Evolutionary conservation across 2,888 invertebrate genomes (phyloP).

Genomic region (Diabrotica balteata): DNA sequence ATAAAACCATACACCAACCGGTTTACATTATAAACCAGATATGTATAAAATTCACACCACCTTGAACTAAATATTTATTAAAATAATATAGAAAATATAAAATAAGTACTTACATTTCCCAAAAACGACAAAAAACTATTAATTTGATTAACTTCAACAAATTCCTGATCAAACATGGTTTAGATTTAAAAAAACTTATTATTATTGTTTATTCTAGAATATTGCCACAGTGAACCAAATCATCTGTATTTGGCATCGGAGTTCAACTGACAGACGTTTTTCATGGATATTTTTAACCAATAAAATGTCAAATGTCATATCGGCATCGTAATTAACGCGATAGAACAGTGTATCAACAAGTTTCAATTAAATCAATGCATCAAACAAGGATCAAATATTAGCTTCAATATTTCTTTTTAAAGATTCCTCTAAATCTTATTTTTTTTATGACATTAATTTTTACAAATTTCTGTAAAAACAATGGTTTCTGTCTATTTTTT

Average conservation of each 20-base stretch:
- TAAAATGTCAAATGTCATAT: background rate
- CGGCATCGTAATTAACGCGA: background rate
- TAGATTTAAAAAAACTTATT: background rate
- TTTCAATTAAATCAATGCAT: too few relatives aligned
- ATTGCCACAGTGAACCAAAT: background rate
- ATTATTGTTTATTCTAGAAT: background rate
- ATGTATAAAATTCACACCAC: slow-evolving; percentile 1
- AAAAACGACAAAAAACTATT: slow-evolving; percentile 81
- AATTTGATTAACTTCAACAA: slow-evolving; percentile 76
- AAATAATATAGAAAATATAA: slow-evolving; percentile 8
- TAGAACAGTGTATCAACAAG: too few relatives aligned
- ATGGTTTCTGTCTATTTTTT: too few relatives aligned
- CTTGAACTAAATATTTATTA: slow-evolving; percentile 33
- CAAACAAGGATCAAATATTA: too few relatives aligned
- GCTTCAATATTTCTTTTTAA: too few relatives aligned
- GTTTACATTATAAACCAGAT: slow-evolving; percentile 20
- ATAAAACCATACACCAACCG: slow-evolving; percentile 20
- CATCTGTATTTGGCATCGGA: background rate
- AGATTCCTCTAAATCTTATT: too few relatives aligned
- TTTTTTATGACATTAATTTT: too few relatives aligned
- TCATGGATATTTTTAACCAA: background rate
- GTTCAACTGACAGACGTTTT: background rate
- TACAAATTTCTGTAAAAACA: too few relatives aligned
- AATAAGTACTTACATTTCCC: slow-evolving; percentile 72
- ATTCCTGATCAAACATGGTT: slow-evolving; percentile 65